A percentile compares a stretch with the other conserved stretches of the same genome.
Evolutionary conservation across 2,888 invertebrate species (phyloP).

Genomic region (Thecophora atra): DNA sequence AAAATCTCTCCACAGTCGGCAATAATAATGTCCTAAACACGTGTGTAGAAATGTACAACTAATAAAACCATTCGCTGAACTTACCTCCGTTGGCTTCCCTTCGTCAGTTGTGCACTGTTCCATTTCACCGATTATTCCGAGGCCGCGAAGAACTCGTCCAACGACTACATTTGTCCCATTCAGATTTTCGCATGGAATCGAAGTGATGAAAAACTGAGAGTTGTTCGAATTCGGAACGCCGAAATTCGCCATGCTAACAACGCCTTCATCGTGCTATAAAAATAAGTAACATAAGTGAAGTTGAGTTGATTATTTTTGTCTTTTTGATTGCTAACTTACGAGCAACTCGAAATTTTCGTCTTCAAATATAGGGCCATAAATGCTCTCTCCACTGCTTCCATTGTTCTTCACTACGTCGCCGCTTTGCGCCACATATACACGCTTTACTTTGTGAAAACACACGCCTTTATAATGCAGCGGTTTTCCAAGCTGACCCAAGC

Average conservation of each 20-base stretch:
- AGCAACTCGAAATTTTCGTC: slow-evolving; percentile 85
- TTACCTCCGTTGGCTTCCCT: slow-evolving; percentile 70
- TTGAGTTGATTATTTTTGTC: slow-evolving; percentile 37
- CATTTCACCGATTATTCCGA: slow-evolving; percentile 77
- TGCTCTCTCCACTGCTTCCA: slow-evolving; percentile 92
- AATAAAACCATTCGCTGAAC: slow-evolving; percentile 2
- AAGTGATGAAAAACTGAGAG: slow-evolving; percentile 94
- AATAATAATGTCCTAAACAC: slow-evolving; percentile 72
- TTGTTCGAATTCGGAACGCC: slow-evolving; percentile 85
- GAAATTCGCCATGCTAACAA: slow-evolving; percentile 83
- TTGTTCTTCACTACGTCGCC: slow-evolving; percentile 81
- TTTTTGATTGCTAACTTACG: slow-evolving; percentile 63
- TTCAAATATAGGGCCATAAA: slow-evolving; percentile 88
- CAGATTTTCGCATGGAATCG: slow-evolving; percentile 78
- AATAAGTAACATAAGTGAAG: slow-evolving; percentile 60
- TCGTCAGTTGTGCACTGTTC: slow-evolving; percentile 71
- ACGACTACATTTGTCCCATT: slow-evolving; percentile 85
- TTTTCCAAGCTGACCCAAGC: slow-evolving; percentile 74
- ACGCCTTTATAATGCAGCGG: slow-evolving; percentile 86
- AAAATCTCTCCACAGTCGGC: slow-evolving; percentile 78
- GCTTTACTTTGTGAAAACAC: slow-evolving; percentile 83
- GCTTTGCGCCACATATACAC: slow-evolving; percentile 90
- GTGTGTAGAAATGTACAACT: not conserved
- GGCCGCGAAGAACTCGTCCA: slow-evolving; percentile 81
- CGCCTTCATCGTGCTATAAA: slow-evolving; percentile 72